Evolutionary conservation across 2,797 vertebrate species (phyloP), one percentile per base, ranked within the genome.

Genomic region (Iguana delicatissima): DNA sequence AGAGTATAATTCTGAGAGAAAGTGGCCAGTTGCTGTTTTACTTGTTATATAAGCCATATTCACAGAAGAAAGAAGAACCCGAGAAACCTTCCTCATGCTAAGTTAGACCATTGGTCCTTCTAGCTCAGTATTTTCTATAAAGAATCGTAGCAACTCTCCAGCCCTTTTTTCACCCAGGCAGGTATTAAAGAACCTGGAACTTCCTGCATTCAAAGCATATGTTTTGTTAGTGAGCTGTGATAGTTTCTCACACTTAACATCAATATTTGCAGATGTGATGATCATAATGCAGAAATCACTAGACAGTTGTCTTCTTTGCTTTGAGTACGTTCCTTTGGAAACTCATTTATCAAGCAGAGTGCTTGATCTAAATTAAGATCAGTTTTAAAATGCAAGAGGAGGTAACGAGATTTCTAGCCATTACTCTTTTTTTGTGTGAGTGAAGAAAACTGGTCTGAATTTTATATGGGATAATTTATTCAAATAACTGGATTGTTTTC

Each of bases 331-430:
- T n/a, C n/a, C n/a, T n/a, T n/a, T n/a, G n/a, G n/a, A n/a, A n/a
- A n/a, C n/a, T n/a, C n/a, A n/a, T n/a, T n/a, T n/a, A n/a, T n/a
- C n/a, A n/a, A n/a, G n/a, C n/a, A n/a, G n/a, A n/a, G n/a, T n/a
- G n/a, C n/a, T n/a, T n/a, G n/a, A n/a, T 90, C 76, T 90, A 82
- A 90, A 90, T 92, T 73, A 83, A 91, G 57, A 91, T 92, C 82
- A 76, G 26, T 74, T 92, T 85, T 91, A 32, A 85, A 92, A 87
- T 80, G 67, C 14, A 57, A 46, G 16, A 35, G 29, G 79, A 80
- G 88, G 59, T 64, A 64, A 84, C 87, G 85, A 64, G 67, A 57
- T 81, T 92, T 74, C 52, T 57, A 89, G 73, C 55, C n/a, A 80
- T 84, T 87, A 38, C 29, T 52, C 24, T 79, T 87, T 59, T 72